Base-by-base conservation (phyloP, 2,888 invertebrate genomes). In the Doris montereyensis region DNA sequence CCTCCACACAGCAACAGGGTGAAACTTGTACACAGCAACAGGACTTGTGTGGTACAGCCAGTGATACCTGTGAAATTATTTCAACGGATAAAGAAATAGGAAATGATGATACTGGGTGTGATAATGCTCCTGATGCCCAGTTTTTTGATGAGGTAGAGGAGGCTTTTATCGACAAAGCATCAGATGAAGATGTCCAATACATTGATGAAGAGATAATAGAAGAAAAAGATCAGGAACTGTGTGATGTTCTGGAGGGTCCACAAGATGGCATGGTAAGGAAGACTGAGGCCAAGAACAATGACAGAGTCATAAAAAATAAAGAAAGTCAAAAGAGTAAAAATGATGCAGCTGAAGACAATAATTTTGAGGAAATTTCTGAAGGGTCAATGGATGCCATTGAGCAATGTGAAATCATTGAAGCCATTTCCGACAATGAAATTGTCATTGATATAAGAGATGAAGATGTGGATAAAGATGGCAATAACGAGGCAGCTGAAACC, bases 291-390 rank as follows among this genome's bases (percentile, higher is more conserved):
- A 41, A 41, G 17, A 41, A 41, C 5, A 17, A 41, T 41, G 5
- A 5, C 5, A 5, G 52, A 41, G 52, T 10, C 17, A 17, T 10
- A 10, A 41, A 41, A 41, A 17, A 41, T 10, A 10, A 5, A 41
- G 17, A 41, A 41, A 10, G 8, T 10, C 5, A 41, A 17, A 5
- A 41, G 17, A 17, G 17, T 41, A 17, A 41, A 41, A 41, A 41
- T 5, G 52, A 41, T 10, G 52, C 5, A 10, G 52, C 17, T 5
- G 52, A 5, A 41, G 17, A 41, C 52, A 41, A 5, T 5, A 41
- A 5, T 41, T 79, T 79, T 79, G 79, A 79, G 57, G 79, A 79
- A 57, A 79, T 79, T 28, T 79, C 79, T 24, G 79, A 79, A 41
- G 79, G 79, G 1, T 79, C 79, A 17, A 79, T 79, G 34, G 76